These are phyloP conservation scores for Alexandromys fortis DNA, from an alignment of 2,113 vertebrate species.

Conservation along the genomic window DNA sequence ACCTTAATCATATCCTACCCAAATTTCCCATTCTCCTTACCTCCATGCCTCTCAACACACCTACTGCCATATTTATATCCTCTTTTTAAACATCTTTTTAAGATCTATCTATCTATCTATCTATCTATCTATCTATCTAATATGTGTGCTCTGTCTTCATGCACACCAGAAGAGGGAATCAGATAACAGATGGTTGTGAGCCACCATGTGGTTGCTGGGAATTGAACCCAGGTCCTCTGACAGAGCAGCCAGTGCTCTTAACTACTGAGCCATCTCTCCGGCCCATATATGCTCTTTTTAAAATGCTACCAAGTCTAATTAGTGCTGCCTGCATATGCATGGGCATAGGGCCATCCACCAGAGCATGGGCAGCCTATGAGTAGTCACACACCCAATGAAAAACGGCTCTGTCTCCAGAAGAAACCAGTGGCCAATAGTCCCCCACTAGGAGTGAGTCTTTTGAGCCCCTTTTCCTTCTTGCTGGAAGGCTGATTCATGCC, in stretches of 20 bases:
- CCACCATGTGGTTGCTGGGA: background rate
- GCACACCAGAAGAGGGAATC: background rate
- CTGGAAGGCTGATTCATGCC: background rate
- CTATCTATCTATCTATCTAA: background rate
- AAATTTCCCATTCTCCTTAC: background rate
- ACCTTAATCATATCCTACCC: background rate
- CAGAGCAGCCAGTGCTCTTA: no score
- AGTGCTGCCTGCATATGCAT: background rate
- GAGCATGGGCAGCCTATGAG: background rate
- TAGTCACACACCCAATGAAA: background rate
- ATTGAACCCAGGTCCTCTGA: no score
- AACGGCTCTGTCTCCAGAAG: background rate
- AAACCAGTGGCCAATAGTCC: background rate
- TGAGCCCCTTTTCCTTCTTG: background rate
- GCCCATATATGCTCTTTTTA: background rate
- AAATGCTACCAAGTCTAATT: background rate
- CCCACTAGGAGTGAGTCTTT: background rate
- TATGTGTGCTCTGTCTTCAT: background rate
- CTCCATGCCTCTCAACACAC: background rate
- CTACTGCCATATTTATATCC: background rate
- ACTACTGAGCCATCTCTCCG: background rate
- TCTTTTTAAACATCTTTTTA: background rate
- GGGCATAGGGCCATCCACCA: background rate
- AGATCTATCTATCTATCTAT: background rate
- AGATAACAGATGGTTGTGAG: background rate